Base-by-base conservation (phyloP, 2,888 invertebrate genomes). In the Agriotes lineatus region DNA sequence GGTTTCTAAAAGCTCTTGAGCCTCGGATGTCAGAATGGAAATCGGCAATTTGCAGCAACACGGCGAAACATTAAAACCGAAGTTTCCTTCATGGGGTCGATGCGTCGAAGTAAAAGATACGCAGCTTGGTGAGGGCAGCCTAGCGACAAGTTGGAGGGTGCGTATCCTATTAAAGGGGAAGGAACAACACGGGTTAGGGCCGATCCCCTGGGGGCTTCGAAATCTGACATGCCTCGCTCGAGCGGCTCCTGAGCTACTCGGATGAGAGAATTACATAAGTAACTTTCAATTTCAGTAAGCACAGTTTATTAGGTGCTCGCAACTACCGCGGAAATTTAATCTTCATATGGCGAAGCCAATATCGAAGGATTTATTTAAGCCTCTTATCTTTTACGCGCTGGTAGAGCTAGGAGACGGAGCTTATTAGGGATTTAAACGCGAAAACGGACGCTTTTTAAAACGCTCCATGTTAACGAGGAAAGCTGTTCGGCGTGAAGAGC, bases 181-280 rank as follows among this genome's bases (percentile, higher is more conserved):
- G 56, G 58, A 67, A 60, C 45, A 67, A 67, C 57, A 62, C 48
- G 61, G 30, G 61, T 56, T 48, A 63, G 64, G 61, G 54, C 25
- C 25, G 39, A 42, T 56, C 61, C 74, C 72, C 63, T 58, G 48
- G 67, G 67, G 72, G 68, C 70, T 74, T 67, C 68, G 67, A 76
- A 76, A 76, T 75, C 72, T 75, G 75, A 76, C 74, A 72, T 72
- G 75, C 74, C 68, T 70, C 58, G 73, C 71, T 75, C 65, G 65
- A 72, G 69, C 63, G 61, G 70, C 73, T 69, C 60, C 58, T 57
- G 37, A 44, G 42, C 62, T 67, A 50, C 56, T 67, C 39, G 50
- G 67, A 57, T 67, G 57, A 58, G 62, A 33, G 50, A 57, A 67
- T 62, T 62, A 62, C 60, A 56, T 64, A 64, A 64, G 54, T 42